Base-by-base conservation (phyloP, 2,113 vertebrate species). In the Merops nubicus region DNA sequence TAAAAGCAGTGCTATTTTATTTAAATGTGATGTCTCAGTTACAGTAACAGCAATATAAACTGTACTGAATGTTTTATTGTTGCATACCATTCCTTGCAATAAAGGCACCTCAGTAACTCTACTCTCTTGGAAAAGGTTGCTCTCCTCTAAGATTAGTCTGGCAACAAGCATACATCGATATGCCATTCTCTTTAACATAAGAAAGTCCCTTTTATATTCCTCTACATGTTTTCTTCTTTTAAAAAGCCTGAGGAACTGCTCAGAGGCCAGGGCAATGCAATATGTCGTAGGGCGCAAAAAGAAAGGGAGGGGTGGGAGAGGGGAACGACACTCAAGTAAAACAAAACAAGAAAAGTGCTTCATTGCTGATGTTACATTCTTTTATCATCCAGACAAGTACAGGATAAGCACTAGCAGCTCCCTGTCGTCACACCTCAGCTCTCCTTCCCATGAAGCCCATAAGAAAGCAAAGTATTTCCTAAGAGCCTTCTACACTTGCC, bases 21-120 rank as follows among this genome's bases (percentile, higher is more conserved):
- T 95, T 70, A 75, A 94, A 89, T 79, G 74, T 34, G 31, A 17
- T 14, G 53, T 45, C 68, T 74, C 59, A 54, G 23, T 86, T 91
- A 85, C 3, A 1, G 72, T 64, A 94, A 80, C 75, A 80, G 89
- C 67, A 86, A 84, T 88, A 94, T 81, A 97, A 95, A 92, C 65
- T 95, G 94, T 85, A 93, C 23, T 63, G 80, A 54, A 92, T n/a
- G n/a, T 91, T 97, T 96, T 94, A 96, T 34, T 83, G 76, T 57
- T 80, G 88, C 79, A 83, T 8, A 76, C 47, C 51, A 75, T 91
- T 94, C 70, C 45, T 60, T 29, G 34, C 91, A 70, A 73, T 92
- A 94, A 96, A 94, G n/a, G 31, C 28, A 80, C 29, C 45, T 87
- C 82, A 59, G 36, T 43, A 65, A 53, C 62, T 76, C 56, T 85